Evolutionary conservation across 2,888 invertebrate species (phyloP), one percentile per base, ranked within the genome.

Genomic region (Cremastinae sp.): DNA sequence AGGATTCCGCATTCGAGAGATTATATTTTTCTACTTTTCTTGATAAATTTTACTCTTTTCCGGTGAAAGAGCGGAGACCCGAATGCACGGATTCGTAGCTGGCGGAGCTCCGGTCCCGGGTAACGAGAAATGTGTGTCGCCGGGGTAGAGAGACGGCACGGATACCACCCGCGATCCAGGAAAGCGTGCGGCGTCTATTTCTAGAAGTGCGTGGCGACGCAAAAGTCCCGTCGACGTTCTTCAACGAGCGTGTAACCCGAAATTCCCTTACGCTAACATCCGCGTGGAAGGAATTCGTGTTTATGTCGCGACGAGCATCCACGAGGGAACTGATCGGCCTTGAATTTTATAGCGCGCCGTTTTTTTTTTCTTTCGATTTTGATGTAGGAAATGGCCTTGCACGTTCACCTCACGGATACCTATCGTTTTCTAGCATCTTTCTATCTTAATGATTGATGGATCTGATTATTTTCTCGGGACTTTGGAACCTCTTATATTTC

Each of bases 151-250:
- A 22, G 43, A 45, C 43, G 20, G 59, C 49, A 53, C 41, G 49
- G 28, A 37, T 51, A 20, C 75, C 75, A 72, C 75, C 75, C 72
- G 68, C 72, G 64, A 76, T 49, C 74, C 79, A 43, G 79, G 74
- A 49, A 78, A 76, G 75, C 64, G 79, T 79, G 68, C 75, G 56
- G 78, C 28, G 61, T 74, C 80, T 83, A 83, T 83, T 83, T 80
- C 74, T 77, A 76, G 81, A 74, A 59, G 72, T 74, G 68, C 75
- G 80, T 74, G 79, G 80, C 82, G 81, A 80, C 82, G 82, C 76
- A 81, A 79, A 79, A 83, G 75, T 81, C 68, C 75, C 79, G 68
- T 72, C 72, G 75, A 43, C 75, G 68, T 64, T 45, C 28, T 45
- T 2, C 39, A 68, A 39, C 68, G 49, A 58, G 56, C 59, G 10